Evolutionary conservation across 2,113 vertebrate genomes (phyloP).

Genomic region (Bubalus kerabau): DNA sequence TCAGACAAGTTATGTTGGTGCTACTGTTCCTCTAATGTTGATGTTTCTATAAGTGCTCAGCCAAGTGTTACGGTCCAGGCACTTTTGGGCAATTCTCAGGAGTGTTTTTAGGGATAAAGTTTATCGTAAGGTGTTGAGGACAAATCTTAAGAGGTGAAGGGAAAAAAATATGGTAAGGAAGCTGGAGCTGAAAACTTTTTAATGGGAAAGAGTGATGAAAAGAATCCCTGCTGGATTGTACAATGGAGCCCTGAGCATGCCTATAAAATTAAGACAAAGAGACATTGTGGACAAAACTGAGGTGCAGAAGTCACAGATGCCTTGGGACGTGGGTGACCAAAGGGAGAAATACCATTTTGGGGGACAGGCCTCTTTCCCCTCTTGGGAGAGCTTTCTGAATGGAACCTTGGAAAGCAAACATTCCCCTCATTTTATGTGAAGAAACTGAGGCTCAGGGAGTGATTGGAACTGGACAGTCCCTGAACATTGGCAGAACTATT

Average conservation of each 20-base stretch:
- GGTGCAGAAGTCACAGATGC: neutral
- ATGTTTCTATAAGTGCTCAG: neutral
- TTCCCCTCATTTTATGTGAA: neutral
- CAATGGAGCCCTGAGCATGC: neutral
- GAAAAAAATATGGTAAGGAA: neutral
- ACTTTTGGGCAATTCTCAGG: neutral
- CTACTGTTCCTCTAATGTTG: neutral
- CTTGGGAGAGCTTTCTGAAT: neutral
- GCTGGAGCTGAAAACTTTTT: neutral
- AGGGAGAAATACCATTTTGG: neutral
- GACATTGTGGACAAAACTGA: neutral
- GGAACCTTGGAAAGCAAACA: neutral
- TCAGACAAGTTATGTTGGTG: neutral
- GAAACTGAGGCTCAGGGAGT: neutral
- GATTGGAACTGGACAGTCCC: neutral
- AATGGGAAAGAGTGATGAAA: neutral
- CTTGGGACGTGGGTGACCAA: neutral
- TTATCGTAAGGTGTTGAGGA: neutral
- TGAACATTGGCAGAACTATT: neutral
- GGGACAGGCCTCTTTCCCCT: neutral
- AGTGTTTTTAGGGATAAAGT: neutral
- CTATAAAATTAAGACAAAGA: neutral
- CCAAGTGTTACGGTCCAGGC: neutral
- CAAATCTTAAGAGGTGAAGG: neutral
- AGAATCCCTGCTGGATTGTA: neutral